Base-by-base conservation (phyloP, 2,113 vertebrate species). In the Eleginops maclovinus region DNA sequence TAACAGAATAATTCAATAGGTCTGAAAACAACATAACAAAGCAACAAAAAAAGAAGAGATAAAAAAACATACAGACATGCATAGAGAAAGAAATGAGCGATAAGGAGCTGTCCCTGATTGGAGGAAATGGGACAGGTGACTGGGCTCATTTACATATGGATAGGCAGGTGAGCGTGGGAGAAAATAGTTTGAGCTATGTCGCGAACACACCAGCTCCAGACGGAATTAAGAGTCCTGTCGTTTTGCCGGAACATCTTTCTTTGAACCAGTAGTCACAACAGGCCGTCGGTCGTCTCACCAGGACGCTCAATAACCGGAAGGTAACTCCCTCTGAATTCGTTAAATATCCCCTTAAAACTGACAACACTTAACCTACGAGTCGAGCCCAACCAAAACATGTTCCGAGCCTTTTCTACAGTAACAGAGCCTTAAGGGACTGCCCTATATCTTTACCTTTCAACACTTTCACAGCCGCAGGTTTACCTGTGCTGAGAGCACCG, bases 121-220 rank as follows among this genome's bases (percentile, higher is more conserved):
- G 90, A n/a, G n/a, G 10, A 10, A 12, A 10, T 1, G 0, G 22
- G 9, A 4, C 90, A 89, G 41, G 83, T 93, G 92, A 75, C 31
- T 2, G 1, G 0, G 13, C 4, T 75, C 16, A 78, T 77, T 81
- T 72, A 11, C 83, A 80, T 72, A 46, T 26, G 65, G 40, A 17
- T 80, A 51, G 83, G 43, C 72, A 83, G 75, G 87, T 86, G 74
- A 77, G 70, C 17, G 71, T 73, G 64, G 13, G 49, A 44, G 49
- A 3, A 40, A 79, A 41, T 9, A 19, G 71, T 74, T 61, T 71
- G 46, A 59, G 53, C 3, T 15, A 46, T 69, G 19, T 16, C 13
- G 60, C 4, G 5, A 16, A 4, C 21, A 21, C 54, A 4, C 28
- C 15, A 11, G 50, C 17, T 9, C 2, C 46, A 40, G 36, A 3